Evolutionary conservation across 37 sponge, comb jelly and placozoan species (phyloP).

Genomic region (Spongilla lacustris): DNA sequence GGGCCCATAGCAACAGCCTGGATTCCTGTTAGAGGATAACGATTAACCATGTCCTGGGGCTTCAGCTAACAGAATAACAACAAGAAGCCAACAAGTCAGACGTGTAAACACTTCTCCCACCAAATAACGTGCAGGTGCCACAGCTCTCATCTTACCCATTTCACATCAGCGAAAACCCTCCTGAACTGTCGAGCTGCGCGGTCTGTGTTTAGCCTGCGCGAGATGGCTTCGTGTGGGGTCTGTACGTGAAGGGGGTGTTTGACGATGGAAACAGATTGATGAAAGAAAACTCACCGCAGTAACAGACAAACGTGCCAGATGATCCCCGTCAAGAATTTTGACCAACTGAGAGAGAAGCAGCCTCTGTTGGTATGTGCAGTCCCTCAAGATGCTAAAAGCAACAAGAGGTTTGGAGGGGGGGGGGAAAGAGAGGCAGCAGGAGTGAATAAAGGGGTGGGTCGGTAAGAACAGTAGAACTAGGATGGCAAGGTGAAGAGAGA

Average conservation of each 20-base stretch:
- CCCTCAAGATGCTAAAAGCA: constrained; percentile 6
- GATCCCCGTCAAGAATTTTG: constrained; percentile 52
- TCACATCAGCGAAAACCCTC: constrained; percentile 60
- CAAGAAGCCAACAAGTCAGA: too few species aligned
- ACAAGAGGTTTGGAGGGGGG: too few species aligned
- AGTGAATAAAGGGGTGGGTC: too few species aligned
- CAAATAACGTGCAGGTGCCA: too few species aligned
- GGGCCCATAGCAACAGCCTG: constrained; percentile 57
- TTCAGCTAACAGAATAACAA: too few species aligned
- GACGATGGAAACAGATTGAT: background rate
- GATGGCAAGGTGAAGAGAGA: too few species aligned
- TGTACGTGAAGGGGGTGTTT: constrained; percentile 9
- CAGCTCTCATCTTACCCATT: constrained; percentile 64
- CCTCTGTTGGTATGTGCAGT: constrained; percentile 43
- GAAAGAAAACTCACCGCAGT: constrained; percentile 36
- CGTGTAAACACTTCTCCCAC: too few species aligned
- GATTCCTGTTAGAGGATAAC: constrained; percentile 68
- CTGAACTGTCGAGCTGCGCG: constrained; percentile 54
- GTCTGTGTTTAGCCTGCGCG: constrained; percentile 66
- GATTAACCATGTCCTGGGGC: too few species aligned
- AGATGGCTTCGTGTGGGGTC: constrained; percentile 69
- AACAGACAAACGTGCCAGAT: constrained; percentile 58
- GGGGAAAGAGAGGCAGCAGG: too few species aligned
- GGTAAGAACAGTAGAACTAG: too few species aligned
- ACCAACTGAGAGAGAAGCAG: constrained; percentile 38